Base-by-base conservation (phyloP, 2,888 invertebrate genomes). In the Coecobrya sp. region DNA sequence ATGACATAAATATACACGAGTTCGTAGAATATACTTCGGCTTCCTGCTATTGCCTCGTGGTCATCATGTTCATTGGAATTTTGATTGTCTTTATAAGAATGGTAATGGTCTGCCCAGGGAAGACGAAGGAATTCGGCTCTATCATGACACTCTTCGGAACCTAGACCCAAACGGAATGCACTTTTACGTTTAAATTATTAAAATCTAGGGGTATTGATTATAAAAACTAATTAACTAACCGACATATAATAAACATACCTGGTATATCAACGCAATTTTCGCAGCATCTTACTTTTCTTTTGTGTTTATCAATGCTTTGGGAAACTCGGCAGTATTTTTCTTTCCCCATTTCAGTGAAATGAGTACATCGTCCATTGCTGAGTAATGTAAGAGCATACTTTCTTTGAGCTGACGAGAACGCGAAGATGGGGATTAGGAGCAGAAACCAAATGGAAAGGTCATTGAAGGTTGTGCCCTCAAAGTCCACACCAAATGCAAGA, bases 281-380 rank as follows among this genome's bases (percentile, higher is more conserved):
- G 36, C 89, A 89, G 27, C 89, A 89, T 8, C 0, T 0, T 25
- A 76, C 42, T 42, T 7, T 8, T n/a, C 68, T 36, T 36, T 36
- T 7, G 36, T 36, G 30, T 5, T 1, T 0, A 3, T 30, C 30
- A 2, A 30, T 30, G 73, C 16, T 52, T 42, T 73, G 5, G 19
- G 36, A 19, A 8, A 22, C 5, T 19, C 36, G 36, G 19, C 88
- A 88, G 30, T 81, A 89, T n/a, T 13, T 11, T 4, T 30, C 10
- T 1, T 3, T 0, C 22, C 89, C 89, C 36, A 55, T 0, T 10
- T 82, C 55, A 3, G 89, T 89, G n/a, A 82, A 89, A 22, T 89
- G 89, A 4, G 52, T 42, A 36, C 88, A 89, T 27, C 73, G n/a
- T 42, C 42, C 22, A 65, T 27, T 36, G 73, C 45, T 49, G 2